Evolutionary conservation across 2,888 invertebrate genomes (phyloP).

Genomic region (Agrilus cyanescens): DNA sequence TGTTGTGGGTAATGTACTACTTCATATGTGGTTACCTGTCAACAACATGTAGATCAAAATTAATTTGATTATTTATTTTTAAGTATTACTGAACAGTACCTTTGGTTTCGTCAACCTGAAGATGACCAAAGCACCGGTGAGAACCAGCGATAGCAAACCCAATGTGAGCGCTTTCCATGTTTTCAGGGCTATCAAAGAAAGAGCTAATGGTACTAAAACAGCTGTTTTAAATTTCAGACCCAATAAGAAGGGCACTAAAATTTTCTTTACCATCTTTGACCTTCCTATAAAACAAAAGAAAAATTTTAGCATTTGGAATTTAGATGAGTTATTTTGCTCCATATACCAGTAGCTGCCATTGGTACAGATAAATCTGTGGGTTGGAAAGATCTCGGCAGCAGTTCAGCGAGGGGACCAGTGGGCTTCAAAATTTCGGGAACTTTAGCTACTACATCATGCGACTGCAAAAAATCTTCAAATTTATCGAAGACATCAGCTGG

Average conservation of each 20-base stretch:
- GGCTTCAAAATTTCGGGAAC: slow-evolving; percentile 52
- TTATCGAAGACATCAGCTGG: slow-evolving; percentile 53
- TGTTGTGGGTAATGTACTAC: slow-evolving; percentile 71
- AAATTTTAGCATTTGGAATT: slow-evolving; percentile 3
- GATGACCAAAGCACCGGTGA: slow-evolving; percentile 75
- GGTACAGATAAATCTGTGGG: slow-evolving; percentile 61
- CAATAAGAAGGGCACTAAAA: slow-evolving; percentile 72
- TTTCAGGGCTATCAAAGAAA: slow-evolving; percentile 73
- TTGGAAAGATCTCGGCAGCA: slow-evolving; percentile 53
- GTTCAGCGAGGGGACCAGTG: slow-evolving; percentile 44
- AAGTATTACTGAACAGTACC: slow-evolving; percentile 27
- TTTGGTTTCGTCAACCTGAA: slow-evolving; percentile 82
- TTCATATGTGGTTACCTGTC: slow-evolving; percentile 67
- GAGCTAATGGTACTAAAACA: slow-evolving; percentile 66
- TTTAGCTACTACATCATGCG: slow-evolving; percentile 63
- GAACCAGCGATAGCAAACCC: slow-evolving; percentile 69
- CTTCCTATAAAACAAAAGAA: slow-evolving; percentile 47
- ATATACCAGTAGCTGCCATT: slow-evolving; percentile 43
- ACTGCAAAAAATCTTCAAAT: slow-evolving; percentile 62
- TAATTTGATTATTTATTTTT: slow-evolving; percentile 1
- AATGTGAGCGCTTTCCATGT: slow-evolving; percentile 84
- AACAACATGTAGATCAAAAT: slow-evolving; percentile 11
- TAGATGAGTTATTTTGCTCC: slow-evolving; percentile 1
- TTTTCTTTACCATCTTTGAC: slow-evolving; percentile 61
- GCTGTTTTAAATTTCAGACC: slow-evolving; percentile 80